Base-by-base conservation (phyloP, 92 coral and sea anemone genomes). In the Heliopora coerulea region DNA sequence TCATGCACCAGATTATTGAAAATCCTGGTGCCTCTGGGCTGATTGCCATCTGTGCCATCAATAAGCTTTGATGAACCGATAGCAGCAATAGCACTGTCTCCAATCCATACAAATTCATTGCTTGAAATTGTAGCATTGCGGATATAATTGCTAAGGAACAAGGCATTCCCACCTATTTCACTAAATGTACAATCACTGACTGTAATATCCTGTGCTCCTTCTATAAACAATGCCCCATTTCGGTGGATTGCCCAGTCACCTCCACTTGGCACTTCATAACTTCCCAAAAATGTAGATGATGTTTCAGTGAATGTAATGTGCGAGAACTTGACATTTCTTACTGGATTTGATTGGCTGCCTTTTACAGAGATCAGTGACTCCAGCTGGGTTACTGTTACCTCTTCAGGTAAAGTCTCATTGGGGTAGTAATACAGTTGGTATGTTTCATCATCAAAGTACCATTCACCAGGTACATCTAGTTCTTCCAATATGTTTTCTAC, bases 51-150 rank as follows among this genome's bases (percentile, higher is more conserved):
- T 52, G 77, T 31, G 49, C 77, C 77, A 54, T 70, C 77, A 70
- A 70, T 70, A 54, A 70, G 77, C 7, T 54, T 32, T 1, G 77
- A 70, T 52, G 77, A 70, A 31, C 77, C 77, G 7, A 70, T 26
- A 52, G 77, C 77, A 32, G 49, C 49, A 27, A 70, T 56, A 27
- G 62, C 77, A 31, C 62, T 70, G 49, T 70, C 77, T 20, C 77
- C 77, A 70, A 70, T 70, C 77, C 77, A 70, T 2, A 70, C 52
- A 70, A 70, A 70, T 54, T 70, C 77, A 70, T 70, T 70, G 25
- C 54, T 70, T 54, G 77, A 70, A 27, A 70, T 49, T 31, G 58
- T 26, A 27, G 77, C 77, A 70, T 70, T 35, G 11, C 63, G 77
- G 14, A 70, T 70, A 54, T 29, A 70, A 33, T 70, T 54, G 42